Evolutionary conservation across 2,797 vertebrate species (phyloP).

Genomic region (Scolopax rusticola): DNA sequence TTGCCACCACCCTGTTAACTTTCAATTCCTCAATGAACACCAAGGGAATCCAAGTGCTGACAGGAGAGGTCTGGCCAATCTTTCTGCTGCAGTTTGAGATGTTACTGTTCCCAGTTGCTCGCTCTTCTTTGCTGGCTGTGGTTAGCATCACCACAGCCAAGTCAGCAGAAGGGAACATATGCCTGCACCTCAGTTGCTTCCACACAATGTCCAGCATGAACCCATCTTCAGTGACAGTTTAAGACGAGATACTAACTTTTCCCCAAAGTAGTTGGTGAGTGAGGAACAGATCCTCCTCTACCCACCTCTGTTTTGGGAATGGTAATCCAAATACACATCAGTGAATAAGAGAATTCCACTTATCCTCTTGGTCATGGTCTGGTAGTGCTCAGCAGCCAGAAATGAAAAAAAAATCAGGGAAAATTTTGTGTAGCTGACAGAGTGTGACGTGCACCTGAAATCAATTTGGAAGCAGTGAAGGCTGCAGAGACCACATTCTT

Average conservation of each 20-base stretch:
- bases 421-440: conserved; percentile 2
- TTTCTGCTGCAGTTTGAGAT: conserved; percentile 58
- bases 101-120: conserved; percentile 64
- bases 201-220: conserved; percentile 25
- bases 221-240: background rate
- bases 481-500: conserved; percentile 25
- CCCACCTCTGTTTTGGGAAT: background rate
- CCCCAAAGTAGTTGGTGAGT: background rate
- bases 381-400: background rate
- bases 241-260: background rate
- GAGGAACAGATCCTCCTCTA: background rate
- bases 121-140: conserved; percentile 53
- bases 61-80: conserved; percentile 59
- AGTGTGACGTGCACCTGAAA: conserved; percentile 31
- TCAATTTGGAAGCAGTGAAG: conserved; percentile 32
- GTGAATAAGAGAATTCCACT: conserved; percentile 6
- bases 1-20: conserved; percentile 54
- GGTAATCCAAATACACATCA: background rate
- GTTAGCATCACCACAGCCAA: conserved; percentile 39
- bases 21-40: conserved; percentile 63
- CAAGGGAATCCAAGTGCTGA: conserved; percentile 61
- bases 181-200: conserved; percentile 48
- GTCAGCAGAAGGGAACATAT: conserved; percentile 63
- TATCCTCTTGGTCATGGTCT: conserved; percentile 14
- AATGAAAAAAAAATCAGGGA: background rate